Evolutionary conservation across 2,888 invertebrate species (phyloP).

Genomic region (Chalcis sispes): DNA sequence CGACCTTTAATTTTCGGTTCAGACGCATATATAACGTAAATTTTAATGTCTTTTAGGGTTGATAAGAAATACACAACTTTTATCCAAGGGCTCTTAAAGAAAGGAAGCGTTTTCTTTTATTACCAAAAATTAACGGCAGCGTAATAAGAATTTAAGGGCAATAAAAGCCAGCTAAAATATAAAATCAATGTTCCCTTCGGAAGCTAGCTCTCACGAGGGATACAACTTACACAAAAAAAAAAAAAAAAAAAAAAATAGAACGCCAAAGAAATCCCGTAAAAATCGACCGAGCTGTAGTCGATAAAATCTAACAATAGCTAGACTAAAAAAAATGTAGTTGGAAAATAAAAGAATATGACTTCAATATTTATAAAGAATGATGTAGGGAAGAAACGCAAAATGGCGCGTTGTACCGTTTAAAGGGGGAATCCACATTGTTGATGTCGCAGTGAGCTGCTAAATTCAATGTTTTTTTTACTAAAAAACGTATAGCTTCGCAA

Average conservation of each 20-base stretch:
- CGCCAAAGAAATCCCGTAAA: constrained; percentile 37
- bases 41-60: background rate
- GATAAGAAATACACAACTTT: constrained; percentile 2
- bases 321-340: too few species aligned
- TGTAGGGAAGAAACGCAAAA: background rate
- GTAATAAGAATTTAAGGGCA: constrained; percentile 35
- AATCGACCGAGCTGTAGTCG: constrained; percentile 37
- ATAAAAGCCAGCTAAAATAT: constrained; percentile 32
- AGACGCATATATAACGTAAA: constrained; percentile 21
- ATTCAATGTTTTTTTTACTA: too few species aligned
- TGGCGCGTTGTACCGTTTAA: background rate
- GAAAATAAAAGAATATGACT: constrained; percentile 6
- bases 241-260: constrained; percentile 10
- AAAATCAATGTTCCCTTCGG: constrained; percentile 39
- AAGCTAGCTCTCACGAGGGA: constrained; percentile 24
- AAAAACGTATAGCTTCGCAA: too few species aligned
- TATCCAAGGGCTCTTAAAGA: background rate
- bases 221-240: constrained; percentile 5
- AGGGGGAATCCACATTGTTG: background rate
- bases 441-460: too few species aligned
- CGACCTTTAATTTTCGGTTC: too few species aligned
- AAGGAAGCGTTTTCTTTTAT: background rate
- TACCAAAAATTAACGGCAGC: constrained; percentile 19
- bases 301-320: constrained; percentile 30
- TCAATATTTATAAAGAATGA: constrained; percentile 34